phyloP scores from a whole-genome alignment of 2,888 invertebrate species.

The Tenodera sinensis region DNA sequence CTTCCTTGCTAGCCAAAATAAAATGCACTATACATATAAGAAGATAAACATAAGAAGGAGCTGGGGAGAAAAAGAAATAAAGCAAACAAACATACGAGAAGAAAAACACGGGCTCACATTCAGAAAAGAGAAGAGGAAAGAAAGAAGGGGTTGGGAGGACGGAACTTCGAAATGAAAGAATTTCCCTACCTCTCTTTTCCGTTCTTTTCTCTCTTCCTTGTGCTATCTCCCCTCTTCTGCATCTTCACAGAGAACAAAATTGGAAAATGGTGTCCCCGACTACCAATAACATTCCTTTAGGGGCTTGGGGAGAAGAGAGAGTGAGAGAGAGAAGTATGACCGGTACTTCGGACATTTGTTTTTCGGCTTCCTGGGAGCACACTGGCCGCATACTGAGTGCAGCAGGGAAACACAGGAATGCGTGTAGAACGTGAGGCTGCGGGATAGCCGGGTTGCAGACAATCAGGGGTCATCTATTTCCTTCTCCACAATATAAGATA shows the following conservation, averaged over 20 bases:
- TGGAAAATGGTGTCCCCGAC: constrained; percentile 17
- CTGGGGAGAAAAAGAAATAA: not conserved
- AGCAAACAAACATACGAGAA: not conserved
- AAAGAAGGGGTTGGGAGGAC: not conserved
- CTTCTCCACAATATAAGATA: no score
- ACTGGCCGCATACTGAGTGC: constrained; percentile 4
- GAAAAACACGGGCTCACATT: not conserved
- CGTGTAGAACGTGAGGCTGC: not conserved
- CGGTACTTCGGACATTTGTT: constrained; percentile 14
- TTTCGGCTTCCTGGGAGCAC: not conserved
- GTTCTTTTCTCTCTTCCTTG: not conserved
- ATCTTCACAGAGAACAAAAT: constrained; percentile 3
- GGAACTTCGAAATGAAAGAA: not conserved
- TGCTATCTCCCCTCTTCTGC: not conserved
- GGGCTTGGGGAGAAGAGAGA: not conserved
- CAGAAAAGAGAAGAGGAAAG: not conserved
- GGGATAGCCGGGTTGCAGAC: not conserved
- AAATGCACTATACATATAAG: not conserved
- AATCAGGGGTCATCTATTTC: not conserved
- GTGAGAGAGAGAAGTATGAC: not conserved
- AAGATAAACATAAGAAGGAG: not conserved
- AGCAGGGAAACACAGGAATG: not conserved
- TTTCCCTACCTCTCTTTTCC: not conserved
- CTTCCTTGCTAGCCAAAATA: not conserved
- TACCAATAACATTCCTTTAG: constrained; percentile 14